Conservation (phyloP, 2,888 invertebrate species). For the Tethea ocularis region DNA sequence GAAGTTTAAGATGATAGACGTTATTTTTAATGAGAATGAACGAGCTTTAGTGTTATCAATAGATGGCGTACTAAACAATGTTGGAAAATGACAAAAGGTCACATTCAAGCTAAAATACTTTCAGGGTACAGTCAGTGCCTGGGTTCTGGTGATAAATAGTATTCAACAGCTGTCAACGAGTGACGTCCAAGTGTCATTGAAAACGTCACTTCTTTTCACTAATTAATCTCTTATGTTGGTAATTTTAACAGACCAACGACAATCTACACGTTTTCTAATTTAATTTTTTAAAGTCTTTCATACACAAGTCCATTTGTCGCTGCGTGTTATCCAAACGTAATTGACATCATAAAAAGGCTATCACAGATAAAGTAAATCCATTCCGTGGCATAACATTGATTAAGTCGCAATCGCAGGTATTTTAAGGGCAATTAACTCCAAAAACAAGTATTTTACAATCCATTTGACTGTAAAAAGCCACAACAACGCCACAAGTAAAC, state of each 20-base stretch:
- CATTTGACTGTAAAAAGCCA: conserved; percentile 46
- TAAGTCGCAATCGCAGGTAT: conserved; percentile 41
- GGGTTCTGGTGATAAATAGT: no score
- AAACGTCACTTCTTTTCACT: no score
- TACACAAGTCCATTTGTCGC: neutral
- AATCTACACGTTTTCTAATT: neutral
- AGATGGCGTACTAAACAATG: neutral
- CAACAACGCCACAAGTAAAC: conserved; percentile 52
- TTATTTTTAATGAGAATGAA: neutral
- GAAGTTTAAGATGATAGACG: neutral
- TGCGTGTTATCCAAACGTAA: conserved; percentile 3
- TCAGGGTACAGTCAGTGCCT: no score
- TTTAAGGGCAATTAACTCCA: conserved; percentile 60
- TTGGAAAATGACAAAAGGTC: neutral
- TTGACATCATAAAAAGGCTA: conserved; percentile 4
- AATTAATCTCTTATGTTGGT: no score
- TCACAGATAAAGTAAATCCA: neutral
- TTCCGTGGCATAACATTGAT: conserved; percentile 15
- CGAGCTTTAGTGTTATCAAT: neutral
- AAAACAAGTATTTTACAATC: conserved; percentile 57
- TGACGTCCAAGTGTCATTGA: no score
- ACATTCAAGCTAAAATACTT: no score
- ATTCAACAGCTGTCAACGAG: no score
- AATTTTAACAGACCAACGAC: neutral
- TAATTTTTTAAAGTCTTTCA: neutral